A percentile compares a stretch with the other conserved stretches of the same genome.
Evolutionary conservation across 2,888 invertebrate species (phyloP).

Genomic region (Eumacrocentrus americanus): DNA sequence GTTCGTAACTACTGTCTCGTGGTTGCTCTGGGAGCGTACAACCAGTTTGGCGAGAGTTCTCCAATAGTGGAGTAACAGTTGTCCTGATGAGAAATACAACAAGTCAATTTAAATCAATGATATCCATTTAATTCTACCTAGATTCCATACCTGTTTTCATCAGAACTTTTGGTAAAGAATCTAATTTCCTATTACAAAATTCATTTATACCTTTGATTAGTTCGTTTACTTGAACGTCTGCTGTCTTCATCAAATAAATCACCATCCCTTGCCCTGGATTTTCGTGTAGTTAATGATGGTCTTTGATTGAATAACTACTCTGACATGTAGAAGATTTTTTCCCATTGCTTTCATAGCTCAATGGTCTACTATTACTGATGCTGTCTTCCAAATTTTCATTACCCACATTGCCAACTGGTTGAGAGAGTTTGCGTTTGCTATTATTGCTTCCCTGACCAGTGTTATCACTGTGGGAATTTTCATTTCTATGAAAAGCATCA

Average conservation of each 20-base stretch:
- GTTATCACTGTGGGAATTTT: slow-evolving; percentile 2
- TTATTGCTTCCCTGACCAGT: slow-evolving; percentile 3
- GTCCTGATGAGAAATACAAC: background rate
- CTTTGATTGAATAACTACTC: slow-evolving; percentile 6
- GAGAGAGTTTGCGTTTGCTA: slow-evolving; percentile 3
- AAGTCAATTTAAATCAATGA: background rate
- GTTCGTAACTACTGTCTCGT: slow-evolving; percentile 39
- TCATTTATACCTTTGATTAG: too few species aligned
- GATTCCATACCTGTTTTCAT: too few species aligned
- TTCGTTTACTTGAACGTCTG: too few species aligned
- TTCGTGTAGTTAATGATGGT: too few species aligned
- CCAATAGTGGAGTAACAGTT: background rate
- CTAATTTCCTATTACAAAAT: too few species aligned
- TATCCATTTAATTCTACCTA: background rate
- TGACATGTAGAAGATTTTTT: background rate
- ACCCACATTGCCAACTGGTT: slow-evolving; percentile 1
- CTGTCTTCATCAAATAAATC: too few species aligned
- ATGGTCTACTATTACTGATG: background rate
- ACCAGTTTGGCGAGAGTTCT: slow-evolving; percentile 20
- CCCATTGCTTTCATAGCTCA: slow-evolving; percentile 1
- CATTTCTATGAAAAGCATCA: background rate
- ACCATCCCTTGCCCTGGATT: too few species aligned
- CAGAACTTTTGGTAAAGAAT: too few species aligned
- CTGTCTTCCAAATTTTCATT: slow-evolving; percentile 1
- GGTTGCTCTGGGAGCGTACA: slow-evolving; percentile 42